Conservation (phyloP, 2,113 vertebrate genomes). For the Hyaena hyaena region DNA sequence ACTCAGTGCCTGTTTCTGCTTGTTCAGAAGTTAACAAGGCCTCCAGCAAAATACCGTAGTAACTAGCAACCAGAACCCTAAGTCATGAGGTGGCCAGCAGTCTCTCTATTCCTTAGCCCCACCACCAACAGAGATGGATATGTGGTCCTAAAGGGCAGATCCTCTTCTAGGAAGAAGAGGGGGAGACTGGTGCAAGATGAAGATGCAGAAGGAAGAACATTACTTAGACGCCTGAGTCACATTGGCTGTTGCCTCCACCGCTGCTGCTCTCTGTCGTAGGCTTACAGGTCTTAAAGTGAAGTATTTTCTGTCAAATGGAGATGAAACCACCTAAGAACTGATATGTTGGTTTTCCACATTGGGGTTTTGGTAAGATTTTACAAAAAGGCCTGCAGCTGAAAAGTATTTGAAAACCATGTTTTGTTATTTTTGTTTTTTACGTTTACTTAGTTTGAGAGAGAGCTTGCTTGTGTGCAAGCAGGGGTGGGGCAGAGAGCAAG, state of each 20-base stretch:
- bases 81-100: neutral
- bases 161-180: neutral
- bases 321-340: neutral
- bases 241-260: neutral
- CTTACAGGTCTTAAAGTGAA: neutral
- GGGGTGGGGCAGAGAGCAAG: neutral
- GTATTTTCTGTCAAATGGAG: neutral
- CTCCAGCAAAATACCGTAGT: neutral
- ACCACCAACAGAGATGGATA: neutral
- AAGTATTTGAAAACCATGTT: neutral
- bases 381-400: neutral
- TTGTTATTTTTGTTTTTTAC: neutral
- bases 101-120: neutral
- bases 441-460: neutral
- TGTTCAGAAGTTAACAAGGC: constrained; percentile 35
- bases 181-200: neutral
- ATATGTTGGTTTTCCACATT: neutral
- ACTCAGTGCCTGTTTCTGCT: constrained; percentile 31
- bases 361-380: neutral
- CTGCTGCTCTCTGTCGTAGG: neutral
- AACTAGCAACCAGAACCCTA: neutral
- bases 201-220: neutral
- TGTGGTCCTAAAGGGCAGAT: neutral
- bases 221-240: neutral
- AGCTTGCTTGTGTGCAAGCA: neutral